Evolutionary conservation across 2,888 invertebrate genomes (phyloP), one percentile per base, ranked within the genome.

Genomic region (Ichneumoninae sp.): DNA sequence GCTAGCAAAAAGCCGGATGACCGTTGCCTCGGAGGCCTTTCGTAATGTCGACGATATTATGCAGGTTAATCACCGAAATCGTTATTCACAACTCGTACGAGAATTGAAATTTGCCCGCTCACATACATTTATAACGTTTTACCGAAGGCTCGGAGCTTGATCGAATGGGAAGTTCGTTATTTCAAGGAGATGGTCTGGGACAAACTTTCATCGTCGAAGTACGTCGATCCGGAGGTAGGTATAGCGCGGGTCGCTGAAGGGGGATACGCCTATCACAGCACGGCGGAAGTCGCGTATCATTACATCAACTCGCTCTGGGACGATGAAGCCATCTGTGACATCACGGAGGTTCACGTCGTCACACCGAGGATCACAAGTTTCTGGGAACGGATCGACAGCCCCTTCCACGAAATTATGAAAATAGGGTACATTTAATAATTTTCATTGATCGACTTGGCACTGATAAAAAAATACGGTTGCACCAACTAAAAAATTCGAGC

Each of bases 251-350:
- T 92, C 8, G 82, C 88, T 0, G 50, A 88, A 40, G 93, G 91
- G 8, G 89, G 87, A 19, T 88, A 90, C 74, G 93, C 92, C n/a
- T 93, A 91, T 83, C 92, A 92, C 77, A 91, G 89, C 3, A 90
- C 90, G 69, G 90, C 92, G 0, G 91, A 91, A 74, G 90, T 89
- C 1, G 91, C 89, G 8, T 92, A 92, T 79, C 92, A 92, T 0
- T 88, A 89, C 26, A 87, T 93, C 0, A 91, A 91, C 82, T 87
- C 84, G 57, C 87, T 88, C 68, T 92, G 93, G 80, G 88, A 90
- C 4, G 90, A 91, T 30, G 86, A 89, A 74, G 87, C 90, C 70
- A 92, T 92, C 44, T 93, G 93, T 69, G 90, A 89, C 60, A 82
- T 93, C 62, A 90, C 92, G 30, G 91, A 91, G 85, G 90, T 93